Base-by-base conservation (phyloP, 2,797 vertebrate species). In the Coracias cyanogaster region DNA sequence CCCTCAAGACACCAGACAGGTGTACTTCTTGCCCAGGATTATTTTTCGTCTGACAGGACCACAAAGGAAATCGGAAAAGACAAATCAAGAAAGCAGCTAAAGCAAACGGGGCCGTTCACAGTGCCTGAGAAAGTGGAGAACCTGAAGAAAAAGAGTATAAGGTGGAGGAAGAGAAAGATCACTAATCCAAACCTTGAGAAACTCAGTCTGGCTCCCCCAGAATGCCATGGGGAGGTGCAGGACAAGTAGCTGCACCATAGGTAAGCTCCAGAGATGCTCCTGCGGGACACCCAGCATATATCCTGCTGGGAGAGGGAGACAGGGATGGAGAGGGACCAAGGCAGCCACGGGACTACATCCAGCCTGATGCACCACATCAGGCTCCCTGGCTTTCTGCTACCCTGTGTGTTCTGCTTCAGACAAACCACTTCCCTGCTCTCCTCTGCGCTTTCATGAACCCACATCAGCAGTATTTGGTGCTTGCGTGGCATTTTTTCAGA, bases 11-110 rank as follows among this genome's bases (percentile, higher is more conserved):
- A 76, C n/a, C 77, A 93, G 81, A 70, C 77, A 90, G 54, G 85
- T 79, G 58, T 54, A 88, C 51, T 90, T 90, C 79, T 87, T 81
- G 65, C 43, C 51, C 66, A 74, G 69, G 83, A 93, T 57, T 73
- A 86, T 91, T 92, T 93, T 78, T 74, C 43, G 25, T 83, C 61
- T 74, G 79, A 88, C 79, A 94, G 71, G 74, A 88, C 24, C 5
- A 1, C 29, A 66, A 93, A 91, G 69, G 14, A 62, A 78, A 93
- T 35, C 2, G 1, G 46, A 81, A 87, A 71, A 91, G 92, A 83
- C 91, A 88, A 83, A 79, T 17, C 24, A 57, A 70, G 55, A 77
- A 67, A 85, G 62, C 31, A 86, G 46, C 71, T 77, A 31, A 77
- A 95, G 67, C 31, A 82, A 94, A 52, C 0, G 0, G 12, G 8